Percentiles rank a stretch among this genome's conserved stretches.
Evolutionary conservation across 2,888 invertebrate species (phyloP).

Genomic region (Microplitis manilae): DNA sequence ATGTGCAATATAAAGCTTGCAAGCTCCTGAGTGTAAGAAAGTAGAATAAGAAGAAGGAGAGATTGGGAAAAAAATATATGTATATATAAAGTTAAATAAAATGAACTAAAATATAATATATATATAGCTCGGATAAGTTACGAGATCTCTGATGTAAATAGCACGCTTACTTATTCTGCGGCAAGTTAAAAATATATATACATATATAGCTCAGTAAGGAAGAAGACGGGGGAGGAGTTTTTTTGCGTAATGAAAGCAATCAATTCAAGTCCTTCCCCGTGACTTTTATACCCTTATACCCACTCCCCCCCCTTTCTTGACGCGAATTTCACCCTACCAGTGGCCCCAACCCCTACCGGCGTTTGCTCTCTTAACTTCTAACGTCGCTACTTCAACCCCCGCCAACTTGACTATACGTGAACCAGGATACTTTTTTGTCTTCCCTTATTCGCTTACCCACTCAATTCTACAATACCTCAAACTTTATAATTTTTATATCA

Average conservation of each 20-base stretch:
- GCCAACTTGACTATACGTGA: not conserved
- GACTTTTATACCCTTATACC: conserved; percentile 49
- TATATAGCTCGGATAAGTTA: conserved; percentile 62
- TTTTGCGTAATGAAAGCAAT: conserved; percentile 71
- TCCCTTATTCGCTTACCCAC: conserved; percentile 17
- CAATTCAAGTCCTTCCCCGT: conserved; percentile 67
- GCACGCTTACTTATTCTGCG: conserved; percentile 68
- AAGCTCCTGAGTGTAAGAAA: conserved; percentile 42
- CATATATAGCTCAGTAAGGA: conserved; percentile 2
- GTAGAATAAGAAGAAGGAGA: conserved; percentile 36
- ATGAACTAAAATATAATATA: conserved; percentile 30
- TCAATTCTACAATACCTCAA: conserved; percentile 26
- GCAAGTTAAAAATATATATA: conserved; percentile 65
- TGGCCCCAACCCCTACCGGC: conserved; percentile 35
- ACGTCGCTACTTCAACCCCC: conserved; percentile 22
- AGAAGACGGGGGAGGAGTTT: conserved; percentile 50
- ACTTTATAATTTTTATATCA: conserved; percentile 28
- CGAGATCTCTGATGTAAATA: conserved; percentile 70
- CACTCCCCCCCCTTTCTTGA: conserved; percentile 44
- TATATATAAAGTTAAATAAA: conserved; percentile 7
- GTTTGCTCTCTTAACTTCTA: conserved; percentile 32
- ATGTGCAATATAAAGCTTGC: conserved; percentile 12
- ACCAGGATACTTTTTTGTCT: conserved; percentile 30
- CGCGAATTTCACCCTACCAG: conserved; percentile 38
- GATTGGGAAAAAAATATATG: conserved; percentile 35